Evolutionary conservation across 2,113 vertebrate genomes (phyloP).

Genomic region (Caretta caretta): DNA sequence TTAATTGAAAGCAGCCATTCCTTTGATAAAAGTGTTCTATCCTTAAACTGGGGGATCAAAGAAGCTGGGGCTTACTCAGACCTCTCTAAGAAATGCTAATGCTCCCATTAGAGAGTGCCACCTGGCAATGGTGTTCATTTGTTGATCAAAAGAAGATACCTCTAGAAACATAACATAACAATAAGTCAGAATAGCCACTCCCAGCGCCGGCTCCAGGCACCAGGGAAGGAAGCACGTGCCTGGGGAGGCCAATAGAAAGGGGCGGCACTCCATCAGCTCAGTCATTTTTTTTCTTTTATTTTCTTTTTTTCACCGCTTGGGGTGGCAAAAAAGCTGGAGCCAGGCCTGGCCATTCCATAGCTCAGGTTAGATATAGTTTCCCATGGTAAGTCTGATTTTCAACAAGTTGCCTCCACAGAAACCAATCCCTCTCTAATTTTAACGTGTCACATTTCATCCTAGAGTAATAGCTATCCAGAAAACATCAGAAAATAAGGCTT

Average conservation of each 20-base stretch:
- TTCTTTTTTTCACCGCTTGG: too few species aligned
- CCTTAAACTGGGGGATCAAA: background rate
- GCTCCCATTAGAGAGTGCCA: fast-evolving
- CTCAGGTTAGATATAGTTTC: background rate
- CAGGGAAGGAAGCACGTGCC: too few species aligned
- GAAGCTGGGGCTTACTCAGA: background rate
- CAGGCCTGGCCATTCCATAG: background rate
- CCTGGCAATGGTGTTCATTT: background rate
- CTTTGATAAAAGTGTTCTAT: background rate
- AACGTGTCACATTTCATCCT: background rate
- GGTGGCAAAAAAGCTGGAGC: too few species aligned
- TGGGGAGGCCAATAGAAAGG: too few species aligned
- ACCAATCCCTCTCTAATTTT: background rate
- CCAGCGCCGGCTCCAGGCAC: too few species aligned
- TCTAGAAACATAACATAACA: background rate
- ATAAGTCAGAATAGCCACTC: background rate
- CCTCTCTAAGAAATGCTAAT: background rate
- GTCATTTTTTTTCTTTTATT: too few species aligned
- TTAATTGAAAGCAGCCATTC: background rate
- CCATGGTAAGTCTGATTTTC: background rate
- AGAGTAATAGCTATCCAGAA: background rate
- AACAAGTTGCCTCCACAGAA: background rate
- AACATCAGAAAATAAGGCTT: background rate
- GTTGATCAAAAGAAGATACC: background rate
- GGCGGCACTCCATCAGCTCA: too few species aligned